Evolutionary conservation across 2,797 vertebrate genomes (phyloP), one percentile per base, ranked within the genome.

Genomic region (Poeciliopsis turneri): DNA sequence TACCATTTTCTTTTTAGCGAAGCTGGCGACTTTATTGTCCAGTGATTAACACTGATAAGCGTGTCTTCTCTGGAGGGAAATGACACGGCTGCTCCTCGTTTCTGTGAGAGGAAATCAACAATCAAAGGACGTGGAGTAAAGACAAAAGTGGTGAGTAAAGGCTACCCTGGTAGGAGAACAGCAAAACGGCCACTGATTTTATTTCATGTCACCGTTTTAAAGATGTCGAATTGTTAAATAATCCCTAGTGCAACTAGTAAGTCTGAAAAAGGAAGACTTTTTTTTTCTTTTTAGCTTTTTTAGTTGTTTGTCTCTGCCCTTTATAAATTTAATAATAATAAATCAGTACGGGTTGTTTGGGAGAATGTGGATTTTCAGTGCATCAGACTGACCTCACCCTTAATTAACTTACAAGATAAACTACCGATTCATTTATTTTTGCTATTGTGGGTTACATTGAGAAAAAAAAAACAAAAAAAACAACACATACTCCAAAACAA

Each of bases 1-100:
- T 93, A 94, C 93, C 93, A 94, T 94, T 81, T 71, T 78, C 81
- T 79, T 45, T 86, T 28, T 57, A 5, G 64, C 84, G 76, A 73
- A 53, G 25, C 81, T 51, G 80, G 30, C 8, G 64, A 77, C 79
- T 74, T 59, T 75, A 81, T 2, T 80, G 72, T 86, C 82, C 86
- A 74, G 78, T 57, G 84, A 84, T 53, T 76, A 68, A 25, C 71
- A 23, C 77, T 25, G 51, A 82, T 83, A 45, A 46, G 75, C 59
- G 16, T 46, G 66, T 82, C 41, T 78, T 78, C 82, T 77, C 57
- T 53, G 33, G 76, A 77, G 82, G 75, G 77, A 77, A 84, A 15
- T 72, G 82, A 72, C 47, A 72, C 43, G 47, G 81, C 49, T 70
- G 81, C 71, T 70, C 77, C 76, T 84, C 51, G 76, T 78, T 79